Evolutionary conservation across 2,113 vertebrate species (phyloP), one percentile per base, ranked within the genome.

Genomic region (Muntiacus muntjak): DNA sequence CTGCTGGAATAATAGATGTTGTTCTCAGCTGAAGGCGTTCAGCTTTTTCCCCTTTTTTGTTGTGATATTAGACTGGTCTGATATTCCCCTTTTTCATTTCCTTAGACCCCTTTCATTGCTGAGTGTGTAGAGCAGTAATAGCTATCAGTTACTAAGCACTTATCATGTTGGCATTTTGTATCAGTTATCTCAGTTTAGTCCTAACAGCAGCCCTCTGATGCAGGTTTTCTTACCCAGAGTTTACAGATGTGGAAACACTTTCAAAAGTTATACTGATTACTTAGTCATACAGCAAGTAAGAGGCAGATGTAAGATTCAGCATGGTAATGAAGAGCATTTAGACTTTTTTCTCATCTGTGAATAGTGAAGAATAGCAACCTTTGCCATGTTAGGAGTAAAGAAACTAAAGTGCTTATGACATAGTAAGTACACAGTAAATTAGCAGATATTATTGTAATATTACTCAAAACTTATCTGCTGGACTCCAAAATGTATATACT

Each of bases 221-320:
- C 17, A 85, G 86, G 13, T 89, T 95, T 91, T 82, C 50, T 74
- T 82, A 58, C 17, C 19, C 95, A 13, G n/a, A 82, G 85, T 96
- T 97, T 83, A 57, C 13, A 96, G 47, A 36, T 76, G 57, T 93
- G 43, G 43, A 91, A 67, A 91, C 33, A 89, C 8, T 85, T 60
- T 89, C 60, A 95, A 89, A 87, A 55, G 57, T 91, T 84, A 81
- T 54, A 79, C 45, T 79, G 81, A 74, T 96, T 89, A 91, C 8
- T 83, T 60, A 87, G 23, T 87, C 76, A 95, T 23, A 57, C 2
- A 94, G 17, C 76, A 67, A 84, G 62, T 96, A 92, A 92, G 36
- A 83, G 47, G 2, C 67, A 89, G 40, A 67, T 45, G 21, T 91
- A 83, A 89, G 45, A 94, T 74, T 88, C 25, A 96, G 30, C 19